Evolutionary conservation across 2,113 vertebrate species (phyloP).

Genomic region (Mugil cephalus): DNA sequence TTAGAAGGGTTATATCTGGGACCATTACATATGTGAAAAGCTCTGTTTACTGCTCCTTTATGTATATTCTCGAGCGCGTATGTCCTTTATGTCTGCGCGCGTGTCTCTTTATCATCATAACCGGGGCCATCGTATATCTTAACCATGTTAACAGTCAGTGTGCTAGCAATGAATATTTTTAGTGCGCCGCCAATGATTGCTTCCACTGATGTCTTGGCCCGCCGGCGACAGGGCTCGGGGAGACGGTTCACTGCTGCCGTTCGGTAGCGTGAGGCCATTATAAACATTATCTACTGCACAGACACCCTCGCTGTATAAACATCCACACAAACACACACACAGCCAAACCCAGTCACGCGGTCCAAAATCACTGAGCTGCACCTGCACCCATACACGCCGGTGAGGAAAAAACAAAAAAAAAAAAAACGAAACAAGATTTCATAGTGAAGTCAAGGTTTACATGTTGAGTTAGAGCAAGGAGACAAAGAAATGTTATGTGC

Average conservation of each 20-base stretch:
- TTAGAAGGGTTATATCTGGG: too few species aligned
- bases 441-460: conserved; percentile 32
- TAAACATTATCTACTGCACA: conserved; percentile 40
- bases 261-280: conserved; percentile 48
- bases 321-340: neutral
- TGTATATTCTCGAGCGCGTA: neutral
- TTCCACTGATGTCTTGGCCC: conserved; percentile 52
- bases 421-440: conserved; percentile 45
- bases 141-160: conserved; percentile 45
- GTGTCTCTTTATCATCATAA: conserved; percentile 23
- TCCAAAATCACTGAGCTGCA: conserved; percentile 45
- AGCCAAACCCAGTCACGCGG: conserved; percentile 6
- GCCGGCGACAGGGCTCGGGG: conserved; percentile 43
- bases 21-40: too few species aligned
- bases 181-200: conserved; percentile 44
- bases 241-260: conserved; percentile 45
- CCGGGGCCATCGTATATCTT: conserved; percentile 33
- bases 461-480: conserved; percentile 43
- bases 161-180: conserved; percentile 61
- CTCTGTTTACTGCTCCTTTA: neutral
- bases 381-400: conserved; percentile 29
- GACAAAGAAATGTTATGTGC: conserved; percentile 19
- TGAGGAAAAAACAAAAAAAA: neutral
- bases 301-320: conserved; percentile 12
- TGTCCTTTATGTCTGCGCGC: conserved; percentile 13